Conservation (phyloP, 2,888 invertebrate species). For the Noctuana brunneofusca region DNA sequence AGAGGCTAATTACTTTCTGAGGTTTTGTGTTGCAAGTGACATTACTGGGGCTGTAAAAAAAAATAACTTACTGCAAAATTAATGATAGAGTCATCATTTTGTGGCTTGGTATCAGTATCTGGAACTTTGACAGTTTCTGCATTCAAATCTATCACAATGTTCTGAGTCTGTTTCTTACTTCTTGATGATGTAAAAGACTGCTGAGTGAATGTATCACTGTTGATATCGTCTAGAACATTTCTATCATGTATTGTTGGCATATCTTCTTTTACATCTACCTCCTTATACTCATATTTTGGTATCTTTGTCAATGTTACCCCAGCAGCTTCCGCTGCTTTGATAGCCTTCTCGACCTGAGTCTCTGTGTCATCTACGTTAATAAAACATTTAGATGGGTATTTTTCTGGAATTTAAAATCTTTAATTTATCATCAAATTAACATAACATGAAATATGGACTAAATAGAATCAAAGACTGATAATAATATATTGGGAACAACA, state of each 20-base stretch:
- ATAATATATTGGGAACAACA: too few species aligned
- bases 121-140: conserved; percentile 88
- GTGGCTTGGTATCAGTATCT: conserved; percentile 71
- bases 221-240: conserved; percentile 86
- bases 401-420: conserved; percentile 35
- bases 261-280: conserved; percentile 73
- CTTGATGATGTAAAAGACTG: conserved; percentile 83
- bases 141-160: conserved; percentile 88
- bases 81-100: conserved; percentile 84
- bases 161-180: conserved; percentile 85
- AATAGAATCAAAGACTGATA: too few species aligned
- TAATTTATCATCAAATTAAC: too few species aligned
- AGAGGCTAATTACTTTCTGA: too few species aligned
- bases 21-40: too few species aligned
- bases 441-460: too few species aligned
- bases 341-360: conserved; percentile 73
- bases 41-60: neutral
- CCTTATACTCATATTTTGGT: conserved; percentile 77
- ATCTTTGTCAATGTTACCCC: conserved; percentile 78
- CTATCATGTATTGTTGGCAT: conserved; percentile 81
- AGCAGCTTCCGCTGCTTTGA: conserved; percentile 77
- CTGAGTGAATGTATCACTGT: conserved; percentile 86
- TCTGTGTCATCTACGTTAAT: conserved; percentile 70
- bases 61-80: conserved; percentile 84
- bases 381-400: conserved; percentile 45